Conservation (phyloP, 2,888 invertebrate species). For the Zaprionus lineosus region DNA sequence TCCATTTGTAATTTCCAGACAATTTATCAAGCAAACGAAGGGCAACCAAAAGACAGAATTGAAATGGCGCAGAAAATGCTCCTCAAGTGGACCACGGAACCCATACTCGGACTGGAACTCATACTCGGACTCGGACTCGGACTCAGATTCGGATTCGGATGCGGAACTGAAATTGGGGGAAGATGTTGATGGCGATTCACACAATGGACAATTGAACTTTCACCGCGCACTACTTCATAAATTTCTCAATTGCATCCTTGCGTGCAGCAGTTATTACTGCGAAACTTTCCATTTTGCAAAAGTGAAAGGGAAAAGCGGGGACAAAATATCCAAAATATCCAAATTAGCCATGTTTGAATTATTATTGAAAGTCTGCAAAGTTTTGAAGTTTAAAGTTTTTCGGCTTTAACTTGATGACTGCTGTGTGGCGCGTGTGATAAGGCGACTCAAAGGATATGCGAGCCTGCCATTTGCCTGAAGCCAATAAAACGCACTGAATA, state of each 20-base stretch:
- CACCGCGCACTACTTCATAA: conserved; percentile 66
- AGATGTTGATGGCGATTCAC: conserved; percentile 30
- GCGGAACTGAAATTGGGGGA: no score
- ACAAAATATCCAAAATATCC: no score
- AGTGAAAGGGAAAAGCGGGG: no score
- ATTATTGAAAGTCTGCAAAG: conserved; percentile 71
- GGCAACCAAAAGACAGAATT: conserved; percentile 49
- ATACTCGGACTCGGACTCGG: no score
- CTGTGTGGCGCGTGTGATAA: conserved; percentile 34
- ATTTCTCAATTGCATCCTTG: conserved; percentile 31
- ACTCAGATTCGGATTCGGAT: no score
- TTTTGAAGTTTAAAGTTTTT: no score
- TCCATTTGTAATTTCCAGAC: conserved; percentile 78
- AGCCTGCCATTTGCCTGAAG: conserved; percentile 35
- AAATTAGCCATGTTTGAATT: conserved; percentile 57
- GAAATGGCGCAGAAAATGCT: conserved; percentile 74
- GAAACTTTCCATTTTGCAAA: no score
- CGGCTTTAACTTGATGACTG: background rate
- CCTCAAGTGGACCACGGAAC: conserved; percentile 51
- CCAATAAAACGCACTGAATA: conserved; percentile 62
- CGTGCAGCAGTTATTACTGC: conserved; percentile 10
- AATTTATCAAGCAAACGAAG: conserved; percentile 63
- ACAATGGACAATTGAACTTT: conserved; percentile 51
- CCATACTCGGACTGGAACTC: no score
- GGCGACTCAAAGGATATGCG: conserved; percentile 31